Evolutionary conservation across 2,113 vertebrate species (phyloP).

Genomic region (Riparia riparia): DNA sequence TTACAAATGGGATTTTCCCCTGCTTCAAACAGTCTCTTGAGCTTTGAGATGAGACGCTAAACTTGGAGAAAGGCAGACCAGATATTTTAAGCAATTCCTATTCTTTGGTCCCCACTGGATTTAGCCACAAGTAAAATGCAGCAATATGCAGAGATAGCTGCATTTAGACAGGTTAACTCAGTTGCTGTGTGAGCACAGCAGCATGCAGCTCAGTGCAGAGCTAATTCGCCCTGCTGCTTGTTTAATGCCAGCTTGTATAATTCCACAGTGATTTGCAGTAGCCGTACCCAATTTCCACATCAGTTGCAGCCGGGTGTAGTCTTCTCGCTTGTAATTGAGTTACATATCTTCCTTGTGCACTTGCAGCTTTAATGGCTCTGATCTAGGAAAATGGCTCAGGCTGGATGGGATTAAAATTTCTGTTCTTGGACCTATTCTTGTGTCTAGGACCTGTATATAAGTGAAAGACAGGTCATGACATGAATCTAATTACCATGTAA

Average conservation of each 20-base stretch:
- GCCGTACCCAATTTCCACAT: slow-evolving; percentile 30
- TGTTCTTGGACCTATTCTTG: not conserved
- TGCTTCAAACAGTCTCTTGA: not conserved
- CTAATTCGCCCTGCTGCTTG: slow-evolving; percentile 42
- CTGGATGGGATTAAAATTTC: not conserved
- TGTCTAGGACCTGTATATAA: not conserved
- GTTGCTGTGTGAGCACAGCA: slow-evolving; percentile 3
- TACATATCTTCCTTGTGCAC: not conserved
- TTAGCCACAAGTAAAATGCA: not conserved
- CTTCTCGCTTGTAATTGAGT: slow-evolving; percentile 27
- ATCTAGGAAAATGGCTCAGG: not conserved
- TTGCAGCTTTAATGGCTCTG: not conserved
- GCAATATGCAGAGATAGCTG: not conserved
- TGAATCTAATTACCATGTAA: not conserved
- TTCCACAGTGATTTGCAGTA: slow-evolving; percentile 54
- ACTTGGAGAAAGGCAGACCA: not conserved
- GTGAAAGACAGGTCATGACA: not conserved
- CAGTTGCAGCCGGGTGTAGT: slow-evolving; percentile 9
- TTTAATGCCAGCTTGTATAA: slow-evolving; percentile 34
- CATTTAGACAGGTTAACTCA: slow-evolving; percentile 11
- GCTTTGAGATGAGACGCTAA: not conserved
- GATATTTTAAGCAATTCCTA: not conserved
- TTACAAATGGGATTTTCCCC: not conserved
- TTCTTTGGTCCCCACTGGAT: not conserved
- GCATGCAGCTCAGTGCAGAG: not conserved